Evolutionary conservation across 1,140 invertebrate genomes (phyloP).

Genomic region (Drosophila pseudoananassae): DNA sequence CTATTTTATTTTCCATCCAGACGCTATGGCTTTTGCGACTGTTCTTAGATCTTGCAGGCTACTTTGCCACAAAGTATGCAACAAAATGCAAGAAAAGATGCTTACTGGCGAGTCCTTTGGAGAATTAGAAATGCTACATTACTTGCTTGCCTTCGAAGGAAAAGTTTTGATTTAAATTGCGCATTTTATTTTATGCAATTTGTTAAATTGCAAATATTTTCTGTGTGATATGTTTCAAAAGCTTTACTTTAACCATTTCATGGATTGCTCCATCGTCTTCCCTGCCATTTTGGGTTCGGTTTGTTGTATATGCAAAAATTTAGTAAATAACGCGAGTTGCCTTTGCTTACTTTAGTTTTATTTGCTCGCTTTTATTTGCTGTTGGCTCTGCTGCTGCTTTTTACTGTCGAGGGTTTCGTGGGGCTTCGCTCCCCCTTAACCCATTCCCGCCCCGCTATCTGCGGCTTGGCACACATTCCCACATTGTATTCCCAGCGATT

Average conservation of each 20-base stretch:
- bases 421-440: slow-evolving; percentile 1
- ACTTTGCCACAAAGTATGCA: slow-evolving; percentile 41
- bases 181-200: neutral
- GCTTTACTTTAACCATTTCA: slow-evolving; percentile 22
- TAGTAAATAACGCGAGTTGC: slow-evolving; percentile 75
- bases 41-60: slow-evolving; percentile 15
- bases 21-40: slow-evolving; percentile 19
- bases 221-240: neutral
- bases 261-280: slow-evolving; percentile 16
- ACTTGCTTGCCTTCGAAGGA: too few species aligned
- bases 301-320: slow-evolving; percentile 75
- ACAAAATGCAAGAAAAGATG: slow-evolving; percentile 26
- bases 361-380: slow-evolving; percentile 75
- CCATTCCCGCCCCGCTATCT: slow-evolving; percentile 12
- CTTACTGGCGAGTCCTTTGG: neutral
- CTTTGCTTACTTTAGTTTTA: slow-evolving; percentile 77
- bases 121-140: neutral
- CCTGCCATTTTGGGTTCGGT: slow-evolving; percentile 15
- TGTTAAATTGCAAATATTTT: slow-evolving; percentile 1
- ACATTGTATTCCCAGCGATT: slow-evolving; percentile 56
- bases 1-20: slow-evolving; percentile 66
- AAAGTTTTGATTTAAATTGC: neutral
- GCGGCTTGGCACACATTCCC: slow-evolving; percentile 52
- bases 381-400: slow-evolving; percentile 68
- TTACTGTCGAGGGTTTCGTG: slow-evolving; percentile 50